These are phyloP conservation scores for Leucoptera coffeella DNA, from an alignment of 2,888 invertebrate species.

Conservation along the genomic window DNA sequence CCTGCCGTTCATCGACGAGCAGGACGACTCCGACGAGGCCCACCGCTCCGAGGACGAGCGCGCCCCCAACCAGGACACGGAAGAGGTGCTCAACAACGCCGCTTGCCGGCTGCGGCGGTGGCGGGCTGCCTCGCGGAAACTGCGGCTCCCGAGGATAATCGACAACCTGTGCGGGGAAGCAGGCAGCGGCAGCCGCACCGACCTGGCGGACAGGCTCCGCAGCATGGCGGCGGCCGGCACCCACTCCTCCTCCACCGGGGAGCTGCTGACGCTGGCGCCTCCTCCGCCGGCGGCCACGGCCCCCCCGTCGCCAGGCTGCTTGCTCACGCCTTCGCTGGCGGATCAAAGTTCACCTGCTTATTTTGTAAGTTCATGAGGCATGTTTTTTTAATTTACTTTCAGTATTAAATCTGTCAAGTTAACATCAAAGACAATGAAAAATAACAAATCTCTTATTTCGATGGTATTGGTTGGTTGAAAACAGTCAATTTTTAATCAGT, in stretches of 20 bases:
- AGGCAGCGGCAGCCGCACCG: slow-evolving; percentile 30
- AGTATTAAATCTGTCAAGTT: no score
- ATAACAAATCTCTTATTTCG: no score
- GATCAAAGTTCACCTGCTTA: slow-evolving; percentile 36
- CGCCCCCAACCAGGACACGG: slow-evolving; percentile 19
- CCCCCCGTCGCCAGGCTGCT: slow-evolving; percentile 41
- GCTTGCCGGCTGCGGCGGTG: slow-evolving; percentile 43
- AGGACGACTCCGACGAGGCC: slow-evolving; percentile 15
- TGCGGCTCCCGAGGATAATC: slow-evolving; percentile 39
- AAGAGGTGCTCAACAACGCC: slow-evolving; percentile 33
- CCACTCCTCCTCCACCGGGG: slow-evolving; percentile 40
- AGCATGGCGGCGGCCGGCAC: slow-evolving; percentile 38
- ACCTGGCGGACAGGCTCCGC: slow-evolving; percentile 34
- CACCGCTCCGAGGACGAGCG: slow-evolving; percentile 28
- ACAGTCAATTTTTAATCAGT: no score
- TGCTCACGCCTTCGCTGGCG: slow-evolving; percentile 35
- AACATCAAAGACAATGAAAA: no score
- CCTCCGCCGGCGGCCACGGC: slow-evolving; percentile 41
- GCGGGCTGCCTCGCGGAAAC: slow-evolving; percentile 44
- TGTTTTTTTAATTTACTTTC: no score
- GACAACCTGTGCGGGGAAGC: slow-evolving; percentile 34
- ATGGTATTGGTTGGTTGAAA: no score
- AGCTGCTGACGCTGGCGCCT: slow-evolving; percentile 35
- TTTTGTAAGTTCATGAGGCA: slow-evolving; percentile 39
- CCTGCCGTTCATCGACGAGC: slow-evolving; percentile 35